These are phyloP conservation scores for Lycorma delicatula DNA, from an alignment of 1,140 invertebrate genomes.

Conservation along the genomic window DNA sequence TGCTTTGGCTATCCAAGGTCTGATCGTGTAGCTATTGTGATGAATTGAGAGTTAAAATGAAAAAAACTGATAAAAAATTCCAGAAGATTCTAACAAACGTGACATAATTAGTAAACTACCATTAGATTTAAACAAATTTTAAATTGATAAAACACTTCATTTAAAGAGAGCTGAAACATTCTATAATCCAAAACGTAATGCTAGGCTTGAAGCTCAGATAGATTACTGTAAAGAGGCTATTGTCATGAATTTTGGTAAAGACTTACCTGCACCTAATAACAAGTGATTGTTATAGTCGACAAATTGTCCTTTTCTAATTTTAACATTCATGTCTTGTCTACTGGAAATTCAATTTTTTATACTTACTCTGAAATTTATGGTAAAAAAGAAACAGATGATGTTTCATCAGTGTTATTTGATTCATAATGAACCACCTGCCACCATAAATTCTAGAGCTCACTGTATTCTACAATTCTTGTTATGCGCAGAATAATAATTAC, in stretches of 20 bases:
- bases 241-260: background rate
- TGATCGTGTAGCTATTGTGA: background rate
- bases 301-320: background rate
- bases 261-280: background rate
- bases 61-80: background rate
- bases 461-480: background rate
- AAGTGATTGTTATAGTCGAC: background rate
- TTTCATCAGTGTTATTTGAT: conserved; percentile 1
- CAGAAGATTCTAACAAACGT: no score
- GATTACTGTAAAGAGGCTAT: background rate
- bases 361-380: background rate
- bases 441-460: background rate
- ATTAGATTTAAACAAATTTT: no score
- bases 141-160: background rate
- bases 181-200: background rate
- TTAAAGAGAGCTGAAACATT: background rate
- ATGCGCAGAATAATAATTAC: background rate
- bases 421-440: background rate
- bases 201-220: background rate
- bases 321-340: conserved; percentile 5
- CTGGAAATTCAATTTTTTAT: background rate
- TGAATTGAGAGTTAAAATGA: background rate
- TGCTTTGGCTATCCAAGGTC: background rate
- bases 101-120: no score
- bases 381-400: background rate